phyloP scores from a whole-genome alignment of 2,113 vertebrate species.

The Amphiprion ocellaris region DNA sequence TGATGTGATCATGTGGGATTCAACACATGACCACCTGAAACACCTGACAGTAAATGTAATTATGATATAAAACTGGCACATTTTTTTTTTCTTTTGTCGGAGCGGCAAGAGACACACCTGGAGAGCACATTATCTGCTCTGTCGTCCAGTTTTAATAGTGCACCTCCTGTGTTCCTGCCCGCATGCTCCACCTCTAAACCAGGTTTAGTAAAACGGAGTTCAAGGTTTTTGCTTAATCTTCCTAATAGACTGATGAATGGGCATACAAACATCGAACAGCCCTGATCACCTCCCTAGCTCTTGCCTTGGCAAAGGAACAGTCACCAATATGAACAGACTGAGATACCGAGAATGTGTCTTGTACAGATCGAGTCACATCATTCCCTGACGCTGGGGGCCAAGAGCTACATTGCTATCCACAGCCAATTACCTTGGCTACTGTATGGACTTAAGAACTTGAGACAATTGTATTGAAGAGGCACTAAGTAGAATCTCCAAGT shows the following conservation, averaged over 20 bases:
- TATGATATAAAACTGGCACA: not conserved
- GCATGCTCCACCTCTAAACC: too few species aligned
- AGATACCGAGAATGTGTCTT: not conserved
- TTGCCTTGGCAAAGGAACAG: not conserved
- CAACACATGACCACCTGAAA: conserved; percentile 5
- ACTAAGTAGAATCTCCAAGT: not conserved
- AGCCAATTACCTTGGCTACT: not conserved
- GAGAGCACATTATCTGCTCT: too few species aligned
- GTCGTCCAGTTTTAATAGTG: too few species aligned
- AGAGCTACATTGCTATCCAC: not conserved
- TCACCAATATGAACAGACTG: not conserved
- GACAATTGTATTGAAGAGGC: not conserved
- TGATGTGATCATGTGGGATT: conserved; percentile 11
- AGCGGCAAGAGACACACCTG: too few species aligned
- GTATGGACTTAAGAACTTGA: not conserved
- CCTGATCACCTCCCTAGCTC: too few species aligned
- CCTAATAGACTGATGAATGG: too few species aligned
- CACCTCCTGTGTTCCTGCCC: too few species aligned
- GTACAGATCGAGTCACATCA: too few species aligned
- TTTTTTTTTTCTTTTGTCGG: too few species aligned
- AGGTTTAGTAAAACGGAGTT: too few species aligned
- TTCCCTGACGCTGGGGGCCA: not conserved
- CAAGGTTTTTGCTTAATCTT: too few species aligned
- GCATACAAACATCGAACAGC: too few species aligned
- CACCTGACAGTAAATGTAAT: not conserved